phyloP scores from a whole-genome alignment of 2,888 invertebrate genomes.

The Hofmannophila pseudospretella region DNA sequence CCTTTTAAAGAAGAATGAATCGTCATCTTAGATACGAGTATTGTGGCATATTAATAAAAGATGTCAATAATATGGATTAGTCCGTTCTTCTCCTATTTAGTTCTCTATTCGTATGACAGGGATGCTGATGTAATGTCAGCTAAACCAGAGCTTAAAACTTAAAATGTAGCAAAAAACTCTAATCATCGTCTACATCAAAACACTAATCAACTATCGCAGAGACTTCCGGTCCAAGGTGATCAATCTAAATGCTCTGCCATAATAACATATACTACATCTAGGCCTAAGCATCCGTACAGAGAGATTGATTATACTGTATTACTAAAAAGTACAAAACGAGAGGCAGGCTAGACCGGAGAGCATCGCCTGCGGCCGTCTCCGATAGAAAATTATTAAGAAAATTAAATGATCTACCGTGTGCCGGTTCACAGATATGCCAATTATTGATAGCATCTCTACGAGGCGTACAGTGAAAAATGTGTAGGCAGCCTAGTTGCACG shows the following conservation, averaged over 20 bases:
- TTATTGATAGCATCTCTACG: constrained; percentile 68
- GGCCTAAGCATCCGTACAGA: constrained; percentile 47
- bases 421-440: constrained; percentile 71
- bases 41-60: too few species aligned
- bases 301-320: constrained; percentile 67
- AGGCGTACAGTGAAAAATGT: constrained; percentile 57
- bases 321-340: constrained; percentile 65
- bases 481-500: constrained; percentile 50
- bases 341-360: constrained; percentile 43
- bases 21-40: too few species aligned
- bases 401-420: constrained; percentile 74
- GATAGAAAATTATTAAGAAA: constrained; percentile 78
- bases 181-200: not conserved
- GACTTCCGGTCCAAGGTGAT: constrained; percentile 10
- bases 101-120: too few species aligned
- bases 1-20: too few species aligned
- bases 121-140: too few species aligned
- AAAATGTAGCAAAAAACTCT: too few species aligned
- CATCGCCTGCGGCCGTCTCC: constrained; percentile 50
- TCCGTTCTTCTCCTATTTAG: too few species aligned
- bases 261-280: constrained; percentile 22
- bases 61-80: too few species aligned
- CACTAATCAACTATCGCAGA: not conserved
- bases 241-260: constrained; percentile 13
- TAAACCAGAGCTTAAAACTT: too few species aligned